These are phyloP conservation scores for Lepus americanus DNA, from an alignment of 2,113 vertebrate genomes.

Conservation along the genomic window DNA sequence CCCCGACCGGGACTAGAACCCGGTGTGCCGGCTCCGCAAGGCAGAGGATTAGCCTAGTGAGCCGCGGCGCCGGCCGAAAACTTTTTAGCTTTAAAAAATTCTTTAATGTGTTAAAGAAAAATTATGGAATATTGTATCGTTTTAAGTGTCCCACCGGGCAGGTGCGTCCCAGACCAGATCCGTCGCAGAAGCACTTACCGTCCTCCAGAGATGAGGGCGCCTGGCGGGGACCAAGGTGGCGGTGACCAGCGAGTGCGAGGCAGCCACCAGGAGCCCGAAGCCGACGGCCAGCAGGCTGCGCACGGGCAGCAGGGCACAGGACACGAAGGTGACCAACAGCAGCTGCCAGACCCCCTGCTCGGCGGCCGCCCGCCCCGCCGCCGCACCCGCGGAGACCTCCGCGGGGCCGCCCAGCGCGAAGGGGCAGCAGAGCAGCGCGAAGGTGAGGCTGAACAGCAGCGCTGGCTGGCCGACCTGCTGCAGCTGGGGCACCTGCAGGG, in stretches of 20 bases:
- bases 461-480: conserved; percentile 97
- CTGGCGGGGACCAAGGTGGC: conserved; percentile 93
- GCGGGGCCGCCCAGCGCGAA: conserved; percentile 90
- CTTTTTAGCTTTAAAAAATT: too few relatives aligned
- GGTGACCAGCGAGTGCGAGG: conserved; percentile 95
- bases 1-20: too few relatives aligned
- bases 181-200: conserved; percentile 89
- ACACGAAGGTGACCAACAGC: conserved; percentile 97
- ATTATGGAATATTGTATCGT: too few relatives aligned
- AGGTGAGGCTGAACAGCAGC: conserved; percentile 97
- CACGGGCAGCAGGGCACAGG: conserved; percentile 96
- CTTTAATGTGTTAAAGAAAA: too few relatives aligned
- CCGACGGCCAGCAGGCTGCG: conserved; percentile 95
- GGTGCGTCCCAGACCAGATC: not conserved
- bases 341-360: conserved; percentile 98
- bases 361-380: conserved; percentile 90
- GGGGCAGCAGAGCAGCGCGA: conserved; percentile 97
- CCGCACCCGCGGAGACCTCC: conserved; percentile 84
- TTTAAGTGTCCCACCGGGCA: not conserved
- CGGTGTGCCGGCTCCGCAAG: too few relatives aligned
- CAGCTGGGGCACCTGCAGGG: conserved; percentile 96
- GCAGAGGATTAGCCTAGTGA: too few relatives aligned
- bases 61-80: too few relatives aligned
- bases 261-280: conserved; percentile 94
- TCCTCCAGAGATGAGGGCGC: conserved; percentile 95